These are phyloP conservation scores for Philaethria dido DNA, from an alignment of 2,888 invertebrate genomes.

Conservation along the genomic window DNA sequence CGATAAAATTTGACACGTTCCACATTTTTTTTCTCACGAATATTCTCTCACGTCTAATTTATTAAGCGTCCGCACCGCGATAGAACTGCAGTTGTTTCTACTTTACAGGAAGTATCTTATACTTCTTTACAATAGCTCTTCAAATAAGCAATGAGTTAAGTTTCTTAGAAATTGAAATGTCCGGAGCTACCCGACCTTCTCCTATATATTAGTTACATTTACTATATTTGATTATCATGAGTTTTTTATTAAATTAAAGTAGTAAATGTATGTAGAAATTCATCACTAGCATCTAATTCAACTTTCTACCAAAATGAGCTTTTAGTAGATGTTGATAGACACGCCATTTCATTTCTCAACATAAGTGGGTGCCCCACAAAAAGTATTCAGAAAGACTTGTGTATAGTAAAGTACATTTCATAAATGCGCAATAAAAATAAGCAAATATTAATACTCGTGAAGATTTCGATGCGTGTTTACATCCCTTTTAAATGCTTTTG, in stretches of 20 bases:
- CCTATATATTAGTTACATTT: no score
- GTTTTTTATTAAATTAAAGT: background rate
- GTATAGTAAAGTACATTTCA: no score
- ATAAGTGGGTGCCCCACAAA: conserved; percentile 1
- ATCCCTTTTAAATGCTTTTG: background rate
- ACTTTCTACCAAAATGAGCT: conserved; percentile 9
- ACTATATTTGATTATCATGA: background rate
- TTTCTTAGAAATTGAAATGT: no score
- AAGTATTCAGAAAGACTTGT: conserved; percentile 6
- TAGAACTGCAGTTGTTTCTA: no score
- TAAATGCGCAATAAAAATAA: background rate
- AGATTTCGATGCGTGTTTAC: background rate
- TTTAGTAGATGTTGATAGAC: conserved; percentile 21
- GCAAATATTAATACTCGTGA: background rate
- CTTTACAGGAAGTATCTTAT: no score
- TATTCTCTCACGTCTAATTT: no score
- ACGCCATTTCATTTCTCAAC: conserved; percentile 8
- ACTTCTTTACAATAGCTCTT: no score
- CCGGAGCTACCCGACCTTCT: no score
- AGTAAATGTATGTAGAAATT: conserved; percentile 18
- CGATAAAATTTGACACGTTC: background rate
- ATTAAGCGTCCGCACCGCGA: no score
- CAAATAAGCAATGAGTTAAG: no score
- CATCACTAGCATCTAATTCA: conserved; percentile 27
- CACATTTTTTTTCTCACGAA: no score